These are phyloP conservation scores for Hartigia nigra DNA, from an alignment of 2,888 invertebrate genomes.

Conservation along the genomic window DNA sequence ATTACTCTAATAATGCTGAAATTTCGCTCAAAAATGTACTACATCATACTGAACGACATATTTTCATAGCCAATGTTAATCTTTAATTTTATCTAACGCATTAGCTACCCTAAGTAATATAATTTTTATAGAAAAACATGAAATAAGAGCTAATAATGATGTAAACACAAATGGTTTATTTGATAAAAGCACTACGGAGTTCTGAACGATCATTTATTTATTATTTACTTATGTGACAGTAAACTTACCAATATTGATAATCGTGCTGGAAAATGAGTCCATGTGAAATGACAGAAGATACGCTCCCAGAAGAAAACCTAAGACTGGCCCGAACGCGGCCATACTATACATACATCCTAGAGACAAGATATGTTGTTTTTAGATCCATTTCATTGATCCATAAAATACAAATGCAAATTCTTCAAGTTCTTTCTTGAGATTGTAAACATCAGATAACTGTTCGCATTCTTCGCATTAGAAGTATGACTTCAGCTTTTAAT, in stretches of 20 bases:
- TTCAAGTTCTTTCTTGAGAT: background rate
- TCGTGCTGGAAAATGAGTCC: conserved; percentile 82
- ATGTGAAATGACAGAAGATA: conserved; percentile 92
- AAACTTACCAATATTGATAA: conserved; percentile 78
- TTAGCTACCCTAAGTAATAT: no score
- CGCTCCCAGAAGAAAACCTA: conserved; percentile 92
- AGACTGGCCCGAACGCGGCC: conserved; percentile 96
- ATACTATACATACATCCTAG: conserved; percentile 95
- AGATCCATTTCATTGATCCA: background rate
- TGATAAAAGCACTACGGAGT: conserved; percentile 2
- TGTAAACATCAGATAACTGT: no score
- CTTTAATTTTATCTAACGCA: no score
- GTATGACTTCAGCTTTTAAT: no score
- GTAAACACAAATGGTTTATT: conserved; percentile 2
- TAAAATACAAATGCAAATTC: conserved; percentile 3
- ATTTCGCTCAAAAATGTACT: no score
- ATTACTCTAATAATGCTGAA: no score
- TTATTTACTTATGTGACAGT: background rate
- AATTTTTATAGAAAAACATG: background rate
- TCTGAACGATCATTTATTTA: background rate
- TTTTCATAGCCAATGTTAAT: no score
- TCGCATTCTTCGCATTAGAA: no score
- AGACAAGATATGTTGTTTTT: conserved; percentile 42
- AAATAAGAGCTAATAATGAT: background rate
- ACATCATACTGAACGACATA: no score